Percentiles rank a stretch among this genome's conserved stretches.
Conservation (phyloP, 2,113 vertebrate genomes). For the Petaurus breviceps region DNA sequence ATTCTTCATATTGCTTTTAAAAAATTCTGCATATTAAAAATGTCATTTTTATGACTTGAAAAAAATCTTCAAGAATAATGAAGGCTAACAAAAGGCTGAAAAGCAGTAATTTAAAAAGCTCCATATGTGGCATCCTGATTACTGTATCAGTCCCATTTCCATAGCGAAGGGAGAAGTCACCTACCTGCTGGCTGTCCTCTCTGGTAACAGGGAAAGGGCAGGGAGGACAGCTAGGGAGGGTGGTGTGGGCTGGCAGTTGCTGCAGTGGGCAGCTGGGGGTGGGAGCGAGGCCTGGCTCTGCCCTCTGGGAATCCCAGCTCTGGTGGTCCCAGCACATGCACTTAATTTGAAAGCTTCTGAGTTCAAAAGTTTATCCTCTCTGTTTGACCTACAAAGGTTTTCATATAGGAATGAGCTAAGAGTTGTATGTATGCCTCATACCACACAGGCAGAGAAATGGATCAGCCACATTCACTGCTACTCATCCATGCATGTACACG, state of each 20-base stretch:
- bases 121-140: conserved; percentile 85
- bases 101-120: conserved; percentile 83
- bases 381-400: conserved; percentile 76
- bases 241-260: conserved; percentile 62
- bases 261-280: conserved; percentile 48
- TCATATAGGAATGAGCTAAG: conserved; percentile 48
- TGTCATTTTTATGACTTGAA: conserved; percentile 85
- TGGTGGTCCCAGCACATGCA: conserved; percentile 71
- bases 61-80: conserved; percentile 84
- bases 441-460: conserved; percentile 73
- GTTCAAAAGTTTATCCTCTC: conserved; percentile 79
- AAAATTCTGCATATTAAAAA: conserved; percentile 86
- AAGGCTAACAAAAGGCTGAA: conserved; percentile 84
- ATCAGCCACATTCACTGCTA: background rate
- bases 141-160: conserved; percentile 80
- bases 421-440: conserved; percentile 40
- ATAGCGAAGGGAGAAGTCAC: conserved; percentile 74
- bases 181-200: conserved; percentile 73
- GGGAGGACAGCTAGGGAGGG: background rate
- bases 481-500: background rate
- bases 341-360: conserved; percentile 76
- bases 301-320: conserved; percentile 71
- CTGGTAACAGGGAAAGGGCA: conserved; percentile 69
- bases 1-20: conserved; percentile 82
- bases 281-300: conserved; percentile 5